Evolutionary conservation across 2,113 vertebrate species (phyloP).

Genomic region (Tichodroma muraria): DNA sequence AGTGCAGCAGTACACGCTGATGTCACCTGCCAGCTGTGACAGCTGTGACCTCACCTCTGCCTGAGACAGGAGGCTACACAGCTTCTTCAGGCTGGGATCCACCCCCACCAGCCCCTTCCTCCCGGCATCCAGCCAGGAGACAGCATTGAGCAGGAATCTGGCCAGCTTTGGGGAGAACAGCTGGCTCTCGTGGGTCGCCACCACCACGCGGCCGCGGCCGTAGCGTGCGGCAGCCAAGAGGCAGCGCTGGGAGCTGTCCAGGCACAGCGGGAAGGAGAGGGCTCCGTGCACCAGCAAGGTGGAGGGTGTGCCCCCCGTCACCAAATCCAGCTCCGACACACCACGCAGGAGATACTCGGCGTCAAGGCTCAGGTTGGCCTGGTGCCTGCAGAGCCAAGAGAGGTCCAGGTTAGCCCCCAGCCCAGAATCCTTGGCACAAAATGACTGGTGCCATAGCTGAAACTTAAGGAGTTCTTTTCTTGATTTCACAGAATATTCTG

Average conservation of each 20-base stretch:
- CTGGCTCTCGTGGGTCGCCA: slow-evolving; percentile 58
- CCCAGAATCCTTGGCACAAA: background rate
- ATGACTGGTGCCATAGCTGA: background rate
- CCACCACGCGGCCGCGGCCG: slow-evolving; percentile 62
- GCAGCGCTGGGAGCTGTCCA: slow-evolving; percentile 55
- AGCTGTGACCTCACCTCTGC: slow-evolving; percentile 10
- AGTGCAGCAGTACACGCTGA: slow-evolving; percentile 70
- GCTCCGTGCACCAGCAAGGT: slow-evolving; percentile 63
- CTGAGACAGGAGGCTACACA: slow-evolving; percentile 34
- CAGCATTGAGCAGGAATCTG: slow-evolving; percentile 64
- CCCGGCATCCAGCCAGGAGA: slow-evolving; percentile 68
- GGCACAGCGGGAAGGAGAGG: slow-evolving; percentile 62
- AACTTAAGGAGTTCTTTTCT: too few relatives aligned
- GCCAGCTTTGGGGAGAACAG: slow-evolving; percentile 54
- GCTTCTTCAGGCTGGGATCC: slow-evolving; percentile 18
- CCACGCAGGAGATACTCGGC: slow-evolving; percentile 39
- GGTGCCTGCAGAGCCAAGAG: slow-evolving; percentile 56
- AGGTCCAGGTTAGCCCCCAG: background rate
- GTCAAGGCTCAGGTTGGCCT: slow-evolving; percentile 50
- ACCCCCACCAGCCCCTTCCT: slow-evolving; percentile 64
- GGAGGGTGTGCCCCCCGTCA: slow-evolving; percentile 49
- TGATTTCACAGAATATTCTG: background rate
- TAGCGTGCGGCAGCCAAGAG: slow-evolving; percentile 66
- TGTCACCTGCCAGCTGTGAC: background rate
- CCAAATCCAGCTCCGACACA: slow-evolving; percentile 61